These are phyloP conservation scores for Peromyscus nudipes DNA, from an alignment of 2,797 vertebrate genomes.

Conservation along the genomic window DNA sequence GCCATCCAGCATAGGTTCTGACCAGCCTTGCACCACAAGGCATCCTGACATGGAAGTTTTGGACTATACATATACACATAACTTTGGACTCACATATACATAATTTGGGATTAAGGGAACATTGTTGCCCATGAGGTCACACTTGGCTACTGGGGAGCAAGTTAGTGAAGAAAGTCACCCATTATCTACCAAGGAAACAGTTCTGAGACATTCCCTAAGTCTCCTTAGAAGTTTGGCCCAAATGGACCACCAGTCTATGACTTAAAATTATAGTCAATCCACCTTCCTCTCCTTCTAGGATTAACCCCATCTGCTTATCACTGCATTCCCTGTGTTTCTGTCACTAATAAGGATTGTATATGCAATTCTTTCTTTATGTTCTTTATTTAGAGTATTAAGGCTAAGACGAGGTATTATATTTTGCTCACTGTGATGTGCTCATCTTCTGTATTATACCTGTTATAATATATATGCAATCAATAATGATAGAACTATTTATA, in stretches of 20 bases:
- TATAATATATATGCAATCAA: not conserved
- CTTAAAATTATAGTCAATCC: too few relatives aligned
- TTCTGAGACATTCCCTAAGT: not conserved
- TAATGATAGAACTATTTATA: not conserved
- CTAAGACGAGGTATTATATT: not conserved
- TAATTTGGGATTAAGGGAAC: not conserved
- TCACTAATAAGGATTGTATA: not conserved
- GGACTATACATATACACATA: not conserved
- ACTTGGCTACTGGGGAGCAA: not conserved
- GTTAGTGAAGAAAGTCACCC: not conserved
- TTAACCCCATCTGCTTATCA: not conserved
- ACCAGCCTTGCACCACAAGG: not conserved
- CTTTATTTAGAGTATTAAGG: not conserved
- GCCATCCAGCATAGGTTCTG: not conserved
- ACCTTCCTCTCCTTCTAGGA: not conserved
- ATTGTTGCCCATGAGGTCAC: not conserved
- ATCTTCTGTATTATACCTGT: not conserved
- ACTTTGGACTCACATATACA: not conserved
- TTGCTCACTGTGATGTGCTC: not conserved
- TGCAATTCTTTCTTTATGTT: not conserved
- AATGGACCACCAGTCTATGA: not conserved
- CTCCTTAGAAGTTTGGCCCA: not conserved
- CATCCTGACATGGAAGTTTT: accelerated
- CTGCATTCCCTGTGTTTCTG: not conserved
- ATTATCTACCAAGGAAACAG: not conserved